Evolutionary conservation across 2,113 vertebrate genomes (phyloP).

Genomic region (Rostratula benghalensis): DNA sequence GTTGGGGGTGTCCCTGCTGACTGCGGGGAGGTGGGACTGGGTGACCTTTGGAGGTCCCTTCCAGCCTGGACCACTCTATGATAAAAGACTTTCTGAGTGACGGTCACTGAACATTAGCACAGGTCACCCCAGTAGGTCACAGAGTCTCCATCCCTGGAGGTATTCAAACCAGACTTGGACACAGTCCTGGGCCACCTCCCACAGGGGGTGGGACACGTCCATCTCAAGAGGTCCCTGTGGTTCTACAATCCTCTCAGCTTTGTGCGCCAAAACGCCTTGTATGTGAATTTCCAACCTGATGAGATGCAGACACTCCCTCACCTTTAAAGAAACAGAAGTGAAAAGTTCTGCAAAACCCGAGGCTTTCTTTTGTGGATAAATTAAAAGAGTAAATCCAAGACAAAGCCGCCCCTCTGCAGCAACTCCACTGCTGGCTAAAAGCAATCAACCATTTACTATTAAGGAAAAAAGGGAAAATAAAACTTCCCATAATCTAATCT

Average conservation of each 20-base stretch:
- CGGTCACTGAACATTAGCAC: no score
- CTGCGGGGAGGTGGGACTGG: no score
- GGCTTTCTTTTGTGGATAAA: background rate
- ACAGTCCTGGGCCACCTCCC: background rate
- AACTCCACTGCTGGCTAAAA: background rate
- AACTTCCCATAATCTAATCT: fast-evolving
- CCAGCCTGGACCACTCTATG: no score
- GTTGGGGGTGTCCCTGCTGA: no score
- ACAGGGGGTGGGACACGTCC: background rate
- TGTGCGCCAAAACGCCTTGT: background rate
- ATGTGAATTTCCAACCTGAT: background rate
- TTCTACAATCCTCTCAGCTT: fast-evolving
- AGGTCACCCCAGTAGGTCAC: background rate
- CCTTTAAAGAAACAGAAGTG: background rate
- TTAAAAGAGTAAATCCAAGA: background rate
- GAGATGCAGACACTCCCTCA: background rate
- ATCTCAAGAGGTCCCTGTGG: background rate
- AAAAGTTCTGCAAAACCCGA: background rate
- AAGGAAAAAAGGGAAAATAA: background rate
- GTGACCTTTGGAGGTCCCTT: no score
- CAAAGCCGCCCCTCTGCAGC: background rate
- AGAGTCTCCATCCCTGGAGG: background rate
- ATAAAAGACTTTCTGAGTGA: no score
- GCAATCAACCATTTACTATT: fast-evolving
- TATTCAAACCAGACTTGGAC: fast-evolving